Evolutionary conservation across 2,797 vertebrate genomes (phyloP).

Genomic region (Sternarchorhynchus goeldii): DNA sequence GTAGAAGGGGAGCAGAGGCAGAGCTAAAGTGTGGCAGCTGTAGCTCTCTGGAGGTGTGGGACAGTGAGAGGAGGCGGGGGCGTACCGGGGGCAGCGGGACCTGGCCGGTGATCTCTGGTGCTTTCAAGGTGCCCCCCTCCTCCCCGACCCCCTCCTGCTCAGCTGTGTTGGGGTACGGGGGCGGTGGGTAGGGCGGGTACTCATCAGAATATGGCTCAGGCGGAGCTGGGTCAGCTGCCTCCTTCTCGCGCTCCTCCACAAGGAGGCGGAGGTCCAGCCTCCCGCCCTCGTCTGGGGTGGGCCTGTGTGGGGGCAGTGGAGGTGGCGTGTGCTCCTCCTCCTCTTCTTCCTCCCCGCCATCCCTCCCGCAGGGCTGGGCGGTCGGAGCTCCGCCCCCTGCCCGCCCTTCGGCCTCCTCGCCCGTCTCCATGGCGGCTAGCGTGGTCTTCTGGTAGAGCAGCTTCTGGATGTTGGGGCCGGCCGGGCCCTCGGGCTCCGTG

Average conservation of each 20-base stretch:
- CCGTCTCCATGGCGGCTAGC: slow-evolving; percentile 92
- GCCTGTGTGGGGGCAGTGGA: slow-evolving; percentile 63
- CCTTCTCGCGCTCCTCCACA: slow-evolving; percentile 69
- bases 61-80: slow-evolving; percentile 24
- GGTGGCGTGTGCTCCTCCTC: slow-evolving; percentile 55
- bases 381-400: slow-evolving; percentile 58
- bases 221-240: slow-evolving; percentile 49
- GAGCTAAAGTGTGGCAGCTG: too few species aligned
- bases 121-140: slow-evolving; percentile 74
- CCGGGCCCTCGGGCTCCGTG: slow-evolving; percentile 91
- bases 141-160: slow-evolving; percentile 77
- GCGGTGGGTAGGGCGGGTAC: slow-evolving; percentile 89
- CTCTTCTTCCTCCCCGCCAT: slow-evolving; percentile 56
- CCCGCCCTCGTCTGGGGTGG: slow-evolving; percentile 62
- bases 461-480: slow-evolving; percentile 91
- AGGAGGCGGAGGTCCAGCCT: slow-evolving; percentile 48
- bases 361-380: slow-evolving; percentile 4
- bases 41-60: not conserved
- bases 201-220: slow-evolving; percentile 81
- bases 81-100: slow-evolving; percentile 82
- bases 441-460: slow-evolving; percentile 95
- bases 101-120: slow-evolving; percentile 88
- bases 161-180: slow-evolving; percentile 82
- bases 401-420: slow-evolving; percentile 46
- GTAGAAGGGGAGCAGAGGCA: too few species aligned